These are phyloP conservation scores for Thunnus maccoyii DNA, from an alignment of 2,113 vertebrate genomes.

Conservation along the genomic window DNA sequence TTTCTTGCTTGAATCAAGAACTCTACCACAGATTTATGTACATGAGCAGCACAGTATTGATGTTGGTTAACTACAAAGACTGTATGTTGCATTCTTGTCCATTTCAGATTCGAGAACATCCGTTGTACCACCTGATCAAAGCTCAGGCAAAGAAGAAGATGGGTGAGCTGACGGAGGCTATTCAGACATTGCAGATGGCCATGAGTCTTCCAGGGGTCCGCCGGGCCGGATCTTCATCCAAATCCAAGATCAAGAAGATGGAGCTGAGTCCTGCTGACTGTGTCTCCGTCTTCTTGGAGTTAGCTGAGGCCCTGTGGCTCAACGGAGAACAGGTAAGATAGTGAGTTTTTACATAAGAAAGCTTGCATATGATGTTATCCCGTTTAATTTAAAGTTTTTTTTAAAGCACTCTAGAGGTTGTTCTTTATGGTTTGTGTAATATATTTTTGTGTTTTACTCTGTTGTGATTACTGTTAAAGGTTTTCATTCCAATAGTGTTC, in stretches of 20 bases:
- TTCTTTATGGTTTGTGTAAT: too few relatives aligned
- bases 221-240: slow-evolving; percentile 83
- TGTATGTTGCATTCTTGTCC: slow-evolving; percentile 1
- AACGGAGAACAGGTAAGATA: slow-evolving; percentile 92
- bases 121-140: slow-evolving; percentile 96
- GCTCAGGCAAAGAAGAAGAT: slow-evolving; percentile 93
- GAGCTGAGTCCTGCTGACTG: slow-evolving; percentile 89
- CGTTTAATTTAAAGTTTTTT: not conserved
- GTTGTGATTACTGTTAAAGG: too few relatives aligned
- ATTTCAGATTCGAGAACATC: slow-evolving; percentile 91
- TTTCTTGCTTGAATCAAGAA: slow-evolving; percentile 9
- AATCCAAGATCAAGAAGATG: slow-evolving; percentile 85
- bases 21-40: not conserved
- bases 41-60: not conserved
- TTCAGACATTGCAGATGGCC: slow-evolving; percentile 95
- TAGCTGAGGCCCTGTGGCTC: slow-evolving; percentile 92
- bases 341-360: not conserved
- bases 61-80: not conserved
- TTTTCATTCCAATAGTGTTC: too few relatives aligned
- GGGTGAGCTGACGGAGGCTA: slow-evolving; percentile 92
- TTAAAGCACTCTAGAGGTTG: too few relatives aligned
- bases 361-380: not conserved
- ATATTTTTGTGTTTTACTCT: too few relatives aligned
- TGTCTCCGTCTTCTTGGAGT: slow-evolving; percentile 93
- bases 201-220: slow-evolving; percentile 93